phyloP scores from a whole-genome alignment of 1,140 invertebrate genomes.

The Heliconius himera region DNA sequence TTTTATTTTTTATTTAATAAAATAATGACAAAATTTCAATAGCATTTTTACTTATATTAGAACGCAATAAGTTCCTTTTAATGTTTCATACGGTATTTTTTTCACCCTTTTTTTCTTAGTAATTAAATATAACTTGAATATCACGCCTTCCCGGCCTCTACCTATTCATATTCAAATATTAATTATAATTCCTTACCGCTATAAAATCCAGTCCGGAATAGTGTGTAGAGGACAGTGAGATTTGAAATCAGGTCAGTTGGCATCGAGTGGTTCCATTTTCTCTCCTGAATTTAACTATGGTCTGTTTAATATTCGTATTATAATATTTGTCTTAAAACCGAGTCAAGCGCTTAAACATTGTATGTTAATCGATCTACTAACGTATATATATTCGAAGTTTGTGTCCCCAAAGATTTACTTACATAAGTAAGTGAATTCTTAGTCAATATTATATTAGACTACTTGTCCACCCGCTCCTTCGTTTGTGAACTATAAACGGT shows the following conservation, averaged over 20 bases:
- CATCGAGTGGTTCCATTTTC: slow-evolving; percentile 1
- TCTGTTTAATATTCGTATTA: background rate
- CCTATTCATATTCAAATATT: background rate
- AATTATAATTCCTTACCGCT: background rate
- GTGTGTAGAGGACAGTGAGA: background rate
- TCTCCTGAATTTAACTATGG: background rate
- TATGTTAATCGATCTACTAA: slow-evolving; percentile 6
- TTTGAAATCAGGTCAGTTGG: slow-evolving; percentile 6
- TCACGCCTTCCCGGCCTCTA: background rate
- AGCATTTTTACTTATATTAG: no score
- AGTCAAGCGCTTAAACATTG: background rate
- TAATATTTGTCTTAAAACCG: slow-evolving; percentile 4
- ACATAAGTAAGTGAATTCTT: background rate
- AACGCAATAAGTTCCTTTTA: no score
- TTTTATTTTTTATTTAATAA: no score
- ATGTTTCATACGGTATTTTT: no score
- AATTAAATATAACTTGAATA: background rate
- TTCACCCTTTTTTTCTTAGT: no score
- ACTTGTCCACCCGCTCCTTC: no score
- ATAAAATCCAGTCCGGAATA: background rate
- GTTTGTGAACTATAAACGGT: no score
- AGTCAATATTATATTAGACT: background rate
- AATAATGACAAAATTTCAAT: no score
- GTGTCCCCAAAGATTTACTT: background rate
- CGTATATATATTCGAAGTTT: background rate